Percentiles rank a stretch among this genome's conserved stretches.
These are phyloP conservation scores for Cettia cetti DNA, from an alignment of 2,113 vertebrate genomes.

Conservation along the genomic window DNA sequence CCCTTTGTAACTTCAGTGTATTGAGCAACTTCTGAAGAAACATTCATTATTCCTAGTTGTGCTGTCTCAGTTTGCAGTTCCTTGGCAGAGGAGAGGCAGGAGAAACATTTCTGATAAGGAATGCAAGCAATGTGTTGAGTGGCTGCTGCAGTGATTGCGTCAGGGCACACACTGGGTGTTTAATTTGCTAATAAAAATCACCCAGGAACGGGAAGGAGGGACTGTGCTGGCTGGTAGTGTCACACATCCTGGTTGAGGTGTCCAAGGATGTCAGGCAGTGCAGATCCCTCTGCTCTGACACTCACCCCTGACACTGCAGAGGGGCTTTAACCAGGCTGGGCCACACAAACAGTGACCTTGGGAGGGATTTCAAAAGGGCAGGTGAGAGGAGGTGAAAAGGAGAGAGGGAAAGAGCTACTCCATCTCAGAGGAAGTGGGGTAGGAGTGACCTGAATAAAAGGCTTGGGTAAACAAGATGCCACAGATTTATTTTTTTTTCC, in stretches of 20 bases:
- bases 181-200: not conserved
- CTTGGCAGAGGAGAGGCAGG: not conserved
- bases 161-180: not conserved
- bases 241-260: not conserved
- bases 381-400: not conserved
- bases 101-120: not conserved
- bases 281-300: not conserved
- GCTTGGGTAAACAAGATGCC: not conserved
- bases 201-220: not conserved
- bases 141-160: not conserved
- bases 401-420: not conserved
- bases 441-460: not conserved
- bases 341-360: not conserved
- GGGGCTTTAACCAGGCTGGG: not conserved
- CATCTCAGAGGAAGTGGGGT: not conserved
- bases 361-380: not conserved
- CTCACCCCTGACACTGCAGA: not conserved
- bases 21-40: not conserved
- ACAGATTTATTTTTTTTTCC: not conserved
- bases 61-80: not conserved
- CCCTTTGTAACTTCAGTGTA: not conserved
- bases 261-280: not conserved
- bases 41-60: not conserved
- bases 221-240: not conserved
- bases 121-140: not conserved